phyloP scores from a whole-genome alignment of 1,140 invertebrate species.

The Pseudomyrmex concolor region DNA sequence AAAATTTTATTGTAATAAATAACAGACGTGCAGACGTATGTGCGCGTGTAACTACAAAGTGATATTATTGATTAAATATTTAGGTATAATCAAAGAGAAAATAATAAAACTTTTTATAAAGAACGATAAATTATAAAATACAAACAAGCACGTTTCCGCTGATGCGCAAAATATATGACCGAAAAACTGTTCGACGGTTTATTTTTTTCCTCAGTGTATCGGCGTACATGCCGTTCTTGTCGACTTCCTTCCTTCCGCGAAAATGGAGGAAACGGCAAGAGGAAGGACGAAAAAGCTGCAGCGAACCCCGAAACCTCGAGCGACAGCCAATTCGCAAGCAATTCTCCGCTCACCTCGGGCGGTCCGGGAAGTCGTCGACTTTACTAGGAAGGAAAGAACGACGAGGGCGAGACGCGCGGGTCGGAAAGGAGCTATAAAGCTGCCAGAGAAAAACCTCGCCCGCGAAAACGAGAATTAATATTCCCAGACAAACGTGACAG shows the following conservation, averaged over 20 bases:
- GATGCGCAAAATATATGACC: neutral
- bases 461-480: slow-evolving; percentile 81
- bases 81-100: neutral
- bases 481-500: slow-evolving; percentile 83
- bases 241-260: slow-evolving; percentile 70
- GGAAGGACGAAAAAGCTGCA: slow-evolving; percentile 53
- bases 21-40: neutral
- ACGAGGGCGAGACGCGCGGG: slow-evolving; percentile 25
- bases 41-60: no score
- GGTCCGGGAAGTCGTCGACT: slow-evolving; percentile 64
- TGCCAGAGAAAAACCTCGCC: slow-evolving; percentile 66
- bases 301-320: slow-evolving; percentile 69
- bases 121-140: neutral
- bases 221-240: slow-evolving; percentile 48
- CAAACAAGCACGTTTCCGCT: neutral
- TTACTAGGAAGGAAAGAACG: slow-evolving; percentile 26
- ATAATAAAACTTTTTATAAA: neutral
- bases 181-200: slow-evolving; percentile 29
- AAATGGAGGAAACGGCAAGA: slow-evolving; percentile 38
- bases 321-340: slow-evolving; percentile 79
- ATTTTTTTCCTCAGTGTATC: slow-evolving; percentile 40
- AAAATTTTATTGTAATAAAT: neutral
- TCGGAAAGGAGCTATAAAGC: slow-evolving; percentile 69
- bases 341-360: slow-evolving; percentile 78
- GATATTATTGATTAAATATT: neutral